These are phyloP conservation scores for Bubo scandiacus DNA, from an alignment of 2,113 vertebrate genomes.

Conservation along the genomic window DNA sequence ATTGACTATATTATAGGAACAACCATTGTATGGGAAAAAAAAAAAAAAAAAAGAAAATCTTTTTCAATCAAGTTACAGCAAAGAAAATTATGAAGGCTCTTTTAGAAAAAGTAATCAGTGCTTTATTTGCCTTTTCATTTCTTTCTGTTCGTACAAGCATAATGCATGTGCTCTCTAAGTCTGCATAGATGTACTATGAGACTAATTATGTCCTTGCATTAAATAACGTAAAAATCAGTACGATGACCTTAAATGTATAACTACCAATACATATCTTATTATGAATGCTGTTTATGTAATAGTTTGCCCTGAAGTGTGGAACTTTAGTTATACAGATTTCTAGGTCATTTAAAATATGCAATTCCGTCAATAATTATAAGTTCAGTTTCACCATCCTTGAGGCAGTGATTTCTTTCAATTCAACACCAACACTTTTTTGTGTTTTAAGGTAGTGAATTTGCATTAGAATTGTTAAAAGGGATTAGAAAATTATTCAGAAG, in stretches of 20 bases:
- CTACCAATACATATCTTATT: background rate
- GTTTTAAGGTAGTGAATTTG: background rate
- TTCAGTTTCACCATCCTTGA: background rate
- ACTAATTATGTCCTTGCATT: background rate
- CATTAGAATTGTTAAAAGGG: background rate
- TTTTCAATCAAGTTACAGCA: background rate
- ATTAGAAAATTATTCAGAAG: background rate
- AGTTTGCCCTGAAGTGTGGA: background rate
- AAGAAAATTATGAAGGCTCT: background rate
- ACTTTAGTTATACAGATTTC: background rate
- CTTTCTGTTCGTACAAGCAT: background rate
- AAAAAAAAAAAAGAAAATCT: too few species aligned
- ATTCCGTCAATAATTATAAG: background rate
- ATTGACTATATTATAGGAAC: background rate
- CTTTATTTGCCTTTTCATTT: background rate
- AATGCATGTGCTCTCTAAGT: background rate
- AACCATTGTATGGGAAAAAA: accelerated
- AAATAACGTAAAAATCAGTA: background rate
- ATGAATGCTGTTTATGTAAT: background rate
- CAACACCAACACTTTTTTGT: background rate
- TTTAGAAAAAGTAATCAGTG: background rate
- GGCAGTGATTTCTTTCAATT: background rate
- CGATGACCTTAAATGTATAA: background rate
- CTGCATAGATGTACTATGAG: background rate
- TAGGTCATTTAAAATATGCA: background rate